A percentile compares a stretch with the other conserved stretches of the same genome.
Evolutionary conservation across 2,797 vertebrate genomes (phyloP).

Genomic region (Lutjanus campechanus): DNA sequence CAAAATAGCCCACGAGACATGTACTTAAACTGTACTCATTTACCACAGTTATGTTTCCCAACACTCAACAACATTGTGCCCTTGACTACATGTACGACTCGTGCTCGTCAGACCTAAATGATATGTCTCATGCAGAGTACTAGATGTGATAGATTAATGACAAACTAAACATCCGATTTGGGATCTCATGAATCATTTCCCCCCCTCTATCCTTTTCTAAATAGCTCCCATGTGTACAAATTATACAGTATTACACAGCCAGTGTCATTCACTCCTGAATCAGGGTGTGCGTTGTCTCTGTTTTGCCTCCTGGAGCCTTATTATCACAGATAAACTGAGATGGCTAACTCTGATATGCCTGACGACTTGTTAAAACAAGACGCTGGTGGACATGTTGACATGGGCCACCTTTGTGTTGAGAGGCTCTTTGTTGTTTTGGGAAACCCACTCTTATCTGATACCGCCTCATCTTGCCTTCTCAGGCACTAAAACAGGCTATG

Average conservation of each 20-base stretch:
- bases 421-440: slow-evolving; percentile 69
- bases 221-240: slow-evolving; percentile 42
- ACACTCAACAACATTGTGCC: slow-evolving; percentile 56
- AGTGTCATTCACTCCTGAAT: slow-evolving; percentile 42
- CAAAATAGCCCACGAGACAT: slow-evolving; percentile 67
- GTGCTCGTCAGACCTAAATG: slow-evolving; percentile 44
- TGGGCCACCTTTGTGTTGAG: slow-evolving; percentile 66
- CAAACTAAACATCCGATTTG: slow-evolving; percentile 33
- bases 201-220: slow-evolving; percentile 12
- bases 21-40: slow-evolving; percentile 68
- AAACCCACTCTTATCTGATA: slow-evolving; percentile 65
- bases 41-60: slow-evolving; percentile 76
- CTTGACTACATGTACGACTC: slow-evolving; percentile 42
- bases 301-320: slow-evolving; percentile 51
- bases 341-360: slow-evolving; percentile 58
- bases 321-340: slow-evolving; percentile 72
- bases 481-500: slow-evolving; percentile 49
- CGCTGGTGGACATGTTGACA: slow-evolving; percentile 56
- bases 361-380: slow-evolving; percentile 74
- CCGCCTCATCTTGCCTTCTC: slow-evolving; percentile 68
- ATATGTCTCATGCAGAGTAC: slow-evolving; percentile 20
- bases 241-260: slow-evolving; percentile 51
- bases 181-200: slow-evolving; percentile 30
- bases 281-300: slow-evolving; percentile 24
- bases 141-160: slow-evolving; percentile 48